phyloP scores from a whole-genome alignment of 1,140 invertebrate species.

The Drosophila parabipectinata region DNA sequence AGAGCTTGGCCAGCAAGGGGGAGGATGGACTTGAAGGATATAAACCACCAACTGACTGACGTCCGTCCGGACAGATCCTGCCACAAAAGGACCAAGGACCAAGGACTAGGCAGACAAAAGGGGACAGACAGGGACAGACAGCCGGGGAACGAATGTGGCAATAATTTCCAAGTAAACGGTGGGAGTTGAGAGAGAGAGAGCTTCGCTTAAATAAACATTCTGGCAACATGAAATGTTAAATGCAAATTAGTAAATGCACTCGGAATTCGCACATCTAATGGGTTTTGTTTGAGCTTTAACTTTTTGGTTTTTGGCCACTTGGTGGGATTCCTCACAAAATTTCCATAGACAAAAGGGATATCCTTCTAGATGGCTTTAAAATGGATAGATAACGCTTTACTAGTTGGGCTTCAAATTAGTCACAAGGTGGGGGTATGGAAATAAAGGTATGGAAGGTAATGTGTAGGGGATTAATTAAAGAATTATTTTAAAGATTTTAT shows the following conservation, averaged over 20 bases:
- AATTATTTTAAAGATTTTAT: too few species aligned
- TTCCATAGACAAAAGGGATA: too few species aligned
- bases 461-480: too few species aligned
- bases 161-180: constrained; percentile 26
- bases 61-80: constrained; percentile 6
- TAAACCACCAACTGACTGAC: constrained; percentile 23
- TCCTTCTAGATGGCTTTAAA: too few species aligned
- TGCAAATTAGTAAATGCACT: constrained; percentile 4
- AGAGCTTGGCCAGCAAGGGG: background rate
- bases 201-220: constrained; percentile 29
- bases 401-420: too few species aligned
- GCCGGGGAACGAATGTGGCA: background rate
- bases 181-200: constrained; percentile 3
- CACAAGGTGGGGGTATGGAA: too few species aligned
- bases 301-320: background rate
- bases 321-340: background rate
- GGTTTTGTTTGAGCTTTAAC: background rate
- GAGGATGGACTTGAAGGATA: background rate
- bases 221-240: background rate
- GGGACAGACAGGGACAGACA: background rate
- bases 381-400: too few species aligned
- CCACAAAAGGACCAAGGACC: constrained; percentile 19
- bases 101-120: constrained; percentile 14
- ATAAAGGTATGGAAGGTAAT: too few species aligned
- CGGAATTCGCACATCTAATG: background rate